Conservation (phyloP, 2,113 vertebrate genomes). For the Verasper variegatus region DNA sequence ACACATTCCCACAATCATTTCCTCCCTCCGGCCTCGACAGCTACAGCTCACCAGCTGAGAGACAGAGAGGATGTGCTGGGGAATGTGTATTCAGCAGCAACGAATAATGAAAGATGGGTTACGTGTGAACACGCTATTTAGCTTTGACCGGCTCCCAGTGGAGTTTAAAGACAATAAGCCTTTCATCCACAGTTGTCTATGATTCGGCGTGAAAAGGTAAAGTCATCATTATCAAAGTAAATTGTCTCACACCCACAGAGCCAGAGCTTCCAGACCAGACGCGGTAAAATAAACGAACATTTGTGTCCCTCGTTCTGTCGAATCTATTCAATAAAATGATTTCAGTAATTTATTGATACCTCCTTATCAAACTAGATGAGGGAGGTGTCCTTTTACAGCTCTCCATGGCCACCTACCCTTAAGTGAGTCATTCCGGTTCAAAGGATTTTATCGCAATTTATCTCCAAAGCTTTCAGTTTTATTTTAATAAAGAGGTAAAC, state of each 20-base stretch:
- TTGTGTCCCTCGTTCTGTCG: background rate
- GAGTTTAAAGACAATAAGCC: too few relatives aligned
- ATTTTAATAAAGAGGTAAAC: too few relatives aligned
- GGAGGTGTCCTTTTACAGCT: background rate
- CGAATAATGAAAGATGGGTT: slow-evolving; percentile 12
- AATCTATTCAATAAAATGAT: background rate
- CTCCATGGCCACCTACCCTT: too few relatives aligned
- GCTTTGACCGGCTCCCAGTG: background rate
- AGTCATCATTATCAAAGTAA: slow-evolving; percentile 36
- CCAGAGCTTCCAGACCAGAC: background rate
- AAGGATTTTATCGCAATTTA: too few relatives aligned
- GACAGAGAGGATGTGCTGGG: slow-evolving; percentile 51
- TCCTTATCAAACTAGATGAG: background rate
- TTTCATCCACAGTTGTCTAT: background rate
- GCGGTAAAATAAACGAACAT: background rate
- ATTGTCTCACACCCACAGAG: slow-evolving; percentile 13
- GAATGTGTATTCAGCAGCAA: slow-evolving; percentile 45
- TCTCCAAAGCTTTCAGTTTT: too few relatives aligned
- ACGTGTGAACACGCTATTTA: background rate
- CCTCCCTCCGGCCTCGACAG: slow-evolving; percentile 68
- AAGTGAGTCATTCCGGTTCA: too few relatives aligned
- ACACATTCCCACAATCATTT: slow-evolving; percentile 79
- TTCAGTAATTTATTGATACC: background rate
- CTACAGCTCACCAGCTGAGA: slow-evolving; percentile 67
- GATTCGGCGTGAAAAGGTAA: slow-evolving; percentile 49